A percentile compares a stretch with the other conserved stretches of the same genome.
These are phyloP conservation scores for Drosophila paranaensis DNA, from an alignment of 2,888 invertebrate genomes.

Conservation along the genomic window DNA sequence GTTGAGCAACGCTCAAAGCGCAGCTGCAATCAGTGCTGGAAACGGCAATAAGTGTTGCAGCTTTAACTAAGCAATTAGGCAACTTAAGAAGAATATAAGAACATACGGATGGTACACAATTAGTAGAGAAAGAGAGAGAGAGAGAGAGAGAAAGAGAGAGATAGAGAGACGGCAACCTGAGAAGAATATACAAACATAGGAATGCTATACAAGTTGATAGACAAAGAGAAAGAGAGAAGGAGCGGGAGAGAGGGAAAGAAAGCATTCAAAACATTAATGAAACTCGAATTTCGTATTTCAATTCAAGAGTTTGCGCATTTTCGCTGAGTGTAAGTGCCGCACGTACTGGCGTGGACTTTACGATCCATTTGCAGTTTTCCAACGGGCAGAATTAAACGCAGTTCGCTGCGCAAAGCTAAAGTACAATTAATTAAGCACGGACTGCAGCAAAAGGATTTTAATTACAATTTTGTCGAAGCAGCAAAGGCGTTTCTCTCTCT, in stretches of 20 bases:
- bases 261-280: no score
- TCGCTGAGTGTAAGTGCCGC: conserved; percentile 3
- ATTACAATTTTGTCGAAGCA: conserved; percentile 73
- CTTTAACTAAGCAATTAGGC: no score
- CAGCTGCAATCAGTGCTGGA: background rate
- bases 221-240: no score
- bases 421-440: conserved; percentile 73
- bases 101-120: no score
- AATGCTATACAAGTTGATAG: no score
- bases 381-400: conserved; percentile 33
- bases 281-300: no score
- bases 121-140: background rate
- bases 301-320: background rate
- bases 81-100: no score
- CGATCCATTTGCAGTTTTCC: conserved; percentile 19
- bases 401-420: conserved; percentile 55
- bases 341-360: conserved; percentile 8
- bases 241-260: no score
- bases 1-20: conserved; percentile 1
- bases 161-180: no score
- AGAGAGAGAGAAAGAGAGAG: background rate
- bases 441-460: conserved; percentile 63
- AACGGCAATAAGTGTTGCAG: background rate
- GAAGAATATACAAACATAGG: no score
- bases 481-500: conserved; percentile 48